Conservation (phyloP, 2,888 invertebrate genomes). For the Drosophila anomelani region DNA sequence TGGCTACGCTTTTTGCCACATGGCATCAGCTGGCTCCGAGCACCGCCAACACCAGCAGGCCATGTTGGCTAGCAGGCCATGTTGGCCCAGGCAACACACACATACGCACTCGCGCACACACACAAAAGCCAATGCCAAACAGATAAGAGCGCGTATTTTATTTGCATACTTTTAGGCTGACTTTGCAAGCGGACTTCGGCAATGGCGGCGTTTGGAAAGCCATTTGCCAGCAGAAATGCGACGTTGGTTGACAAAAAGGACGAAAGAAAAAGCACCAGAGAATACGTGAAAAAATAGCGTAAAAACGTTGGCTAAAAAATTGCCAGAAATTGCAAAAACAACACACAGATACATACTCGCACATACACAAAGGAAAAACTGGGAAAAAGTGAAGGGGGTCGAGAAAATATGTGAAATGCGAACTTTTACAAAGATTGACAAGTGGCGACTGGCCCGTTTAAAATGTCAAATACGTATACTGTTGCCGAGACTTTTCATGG, state of each 20-base stretch:
- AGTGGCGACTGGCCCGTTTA: constrained; percentile 79
- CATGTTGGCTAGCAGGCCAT: constrained; percentile 30
- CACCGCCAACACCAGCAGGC: constrained; percentile 5
- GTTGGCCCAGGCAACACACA: constrained; percentile 49
- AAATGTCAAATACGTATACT: constrained; percentile 78
- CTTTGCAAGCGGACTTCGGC: constrained; percentile 43
- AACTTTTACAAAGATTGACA: constrained; percentile 78
- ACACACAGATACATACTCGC: constrained; percentile 7
- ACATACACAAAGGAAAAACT: neutral
- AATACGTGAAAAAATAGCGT: constrained; percentile 11
- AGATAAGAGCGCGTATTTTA: constrained; percentile 78
- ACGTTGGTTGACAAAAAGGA: constrained; percentile 50
- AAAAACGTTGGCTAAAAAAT: constrained; percentile 32
- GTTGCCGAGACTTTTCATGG: constrained; percentile 73
- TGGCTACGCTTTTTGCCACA: constrained; percentile 56
- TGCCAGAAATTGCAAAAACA: constrained; percentile 33
- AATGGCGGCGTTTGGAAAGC: constrained; percentile 60
- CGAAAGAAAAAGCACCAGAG: constrained; percentile 22
- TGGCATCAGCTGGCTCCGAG: constrained; percentile 37
- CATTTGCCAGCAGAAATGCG: constrained; percentile 69
- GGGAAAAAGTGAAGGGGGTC: constrained; percentile 19
- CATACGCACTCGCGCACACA: constrained; percentile 5
- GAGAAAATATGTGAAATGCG: constrained; percentile 74
- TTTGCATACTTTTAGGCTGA: constrained; percentile 80
- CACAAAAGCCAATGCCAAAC: constrained; percentile 74